Evolutionary conservation across 2,113 vertebrate species (phyloP).

Genomic region (Propithecus coquereli): DNA sequence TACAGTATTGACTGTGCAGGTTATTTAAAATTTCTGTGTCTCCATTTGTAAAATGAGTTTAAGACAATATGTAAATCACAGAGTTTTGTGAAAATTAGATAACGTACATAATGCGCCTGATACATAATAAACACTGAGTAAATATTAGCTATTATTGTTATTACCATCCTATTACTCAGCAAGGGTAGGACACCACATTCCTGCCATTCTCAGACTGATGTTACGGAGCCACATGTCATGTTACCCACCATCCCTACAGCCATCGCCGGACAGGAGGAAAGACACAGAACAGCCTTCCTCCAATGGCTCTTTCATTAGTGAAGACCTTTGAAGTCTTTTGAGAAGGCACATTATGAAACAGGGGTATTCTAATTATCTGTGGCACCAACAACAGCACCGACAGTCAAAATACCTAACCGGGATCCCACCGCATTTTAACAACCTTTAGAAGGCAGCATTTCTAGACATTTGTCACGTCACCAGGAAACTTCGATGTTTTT

Average conservation of each 20-base stretch:
- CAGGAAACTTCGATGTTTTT: neutral
- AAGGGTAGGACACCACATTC: neutral
- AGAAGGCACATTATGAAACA: neutral
- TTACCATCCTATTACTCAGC: neutral
- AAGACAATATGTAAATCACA: neutral
- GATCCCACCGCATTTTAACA: constrained; percentile 17
- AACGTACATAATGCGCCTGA: neutral
- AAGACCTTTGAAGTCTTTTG: neutral
- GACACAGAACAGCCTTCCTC: neutral
- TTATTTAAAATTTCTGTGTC: neutral
- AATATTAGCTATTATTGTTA: neutral
- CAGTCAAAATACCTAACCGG: constrained; percentile 27
- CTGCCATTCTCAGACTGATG: neutral
- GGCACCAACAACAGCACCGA: neutral
- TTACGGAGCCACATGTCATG: neutral
- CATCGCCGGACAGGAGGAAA: neutral
- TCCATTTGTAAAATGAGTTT: neutral
- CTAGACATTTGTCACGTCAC: constrained; percentile 49
- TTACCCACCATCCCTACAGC: neutral
- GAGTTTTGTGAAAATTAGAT: neutral
- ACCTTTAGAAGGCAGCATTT: constrained; percentile 46
- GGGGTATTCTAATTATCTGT: neutral
- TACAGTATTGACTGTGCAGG: neutral
- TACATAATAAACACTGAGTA: neutral
- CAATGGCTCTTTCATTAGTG: neutral